Evolutionary conservation across 2,797 vertebrate species (phyloP).

Genomic region (Argyrosomus regius): DNA sequence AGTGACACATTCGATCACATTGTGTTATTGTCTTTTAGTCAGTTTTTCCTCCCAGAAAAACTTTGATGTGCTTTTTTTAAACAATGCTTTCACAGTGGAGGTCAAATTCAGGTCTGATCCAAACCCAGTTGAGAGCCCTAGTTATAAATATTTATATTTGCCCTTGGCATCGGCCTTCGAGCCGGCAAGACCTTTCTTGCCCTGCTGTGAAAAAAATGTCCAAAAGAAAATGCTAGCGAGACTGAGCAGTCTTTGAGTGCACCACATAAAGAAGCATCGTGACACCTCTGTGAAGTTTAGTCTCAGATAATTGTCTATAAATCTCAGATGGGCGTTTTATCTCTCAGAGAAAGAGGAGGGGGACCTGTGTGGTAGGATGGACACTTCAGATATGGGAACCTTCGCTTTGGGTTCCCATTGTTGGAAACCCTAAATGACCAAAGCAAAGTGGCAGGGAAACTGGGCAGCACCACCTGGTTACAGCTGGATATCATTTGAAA

Average conservation of each 20-base stretch:
- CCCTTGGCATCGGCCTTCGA: conserved; percentile 33
- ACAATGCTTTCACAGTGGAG: conserved; percentile 29
- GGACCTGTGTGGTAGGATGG: conserved; percentile 29
- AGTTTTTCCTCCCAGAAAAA: conserved; percentile 9
- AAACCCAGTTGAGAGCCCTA: conserved; percentile 32
- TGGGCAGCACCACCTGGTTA: background rate
- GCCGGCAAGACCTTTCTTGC: conserved; percentile 34
- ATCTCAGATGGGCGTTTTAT: conserved; percentile 49
- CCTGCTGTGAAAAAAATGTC: conserved; percentile 33
- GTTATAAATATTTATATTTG: conserved; percentile 68
- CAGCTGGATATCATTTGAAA: background rate
- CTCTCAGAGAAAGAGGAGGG: conserved; percentile 64
- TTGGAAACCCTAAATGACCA: conserved; percentile 16
- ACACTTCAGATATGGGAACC: conserved; percentile 47
- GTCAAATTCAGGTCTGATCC: conserved; percentile 38
- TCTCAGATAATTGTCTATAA: conserved; percentile 39
- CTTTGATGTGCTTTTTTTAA: conserved; percentile 11
- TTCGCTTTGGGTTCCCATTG: conserved; percentile 37
- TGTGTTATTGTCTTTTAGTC: conserved; percentile 12
- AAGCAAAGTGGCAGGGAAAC: conserved; percentile 12
- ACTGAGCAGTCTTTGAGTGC: conserved; percentile 31
- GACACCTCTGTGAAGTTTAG: conserved; percentile 30
- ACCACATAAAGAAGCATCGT: conserved; percentile 18
- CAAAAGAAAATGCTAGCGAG: conserved; percentile 14
- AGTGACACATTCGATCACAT: background rate